A percentile compares a stretch with the other conserved stretches of the same genome.
Evolutionary conservation across 2,888 invertebrate genomes (phyloP).

Genomic region (Chrysolina haemoptera): DNA sequence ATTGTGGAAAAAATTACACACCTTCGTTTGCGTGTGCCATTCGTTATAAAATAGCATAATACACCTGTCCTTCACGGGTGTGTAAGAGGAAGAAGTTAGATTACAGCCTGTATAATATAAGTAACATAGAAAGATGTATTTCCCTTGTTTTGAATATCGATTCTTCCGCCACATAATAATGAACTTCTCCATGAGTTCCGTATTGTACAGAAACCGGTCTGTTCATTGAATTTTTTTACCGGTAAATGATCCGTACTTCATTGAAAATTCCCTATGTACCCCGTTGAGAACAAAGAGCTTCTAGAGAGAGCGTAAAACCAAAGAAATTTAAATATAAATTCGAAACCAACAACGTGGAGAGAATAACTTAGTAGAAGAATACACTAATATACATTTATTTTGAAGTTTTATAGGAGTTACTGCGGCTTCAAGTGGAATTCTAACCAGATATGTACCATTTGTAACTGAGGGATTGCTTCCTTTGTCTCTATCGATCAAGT

Average conservation of each 20-base stretch:
- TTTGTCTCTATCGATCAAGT: not conserved
- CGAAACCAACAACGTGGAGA: slow-evolving; percentile 25
- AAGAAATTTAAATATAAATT: slow-evolving; percentile 29
- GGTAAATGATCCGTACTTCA: slow-evolving; percentile 20
- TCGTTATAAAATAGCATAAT: no score
- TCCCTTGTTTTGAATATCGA: not conserved
- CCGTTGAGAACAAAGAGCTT: slow-evolving; percentile 22
- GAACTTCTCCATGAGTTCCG: not conserved
- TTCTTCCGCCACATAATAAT: not conserved
- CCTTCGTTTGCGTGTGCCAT: no score
- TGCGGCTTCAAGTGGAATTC: slow-evolving; percentile 2
- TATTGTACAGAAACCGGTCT: not conserved
- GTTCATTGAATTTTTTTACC: slow-evolving; percentile 10
- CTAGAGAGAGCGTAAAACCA: slow-evolving; percentile 27
- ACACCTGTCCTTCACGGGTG: no score
- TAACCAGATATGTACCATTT: slow-evolving; percentile 7
- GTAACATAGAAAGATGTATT: not conserved
- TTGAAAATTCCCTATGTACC: slow-evolving; percentile 19
- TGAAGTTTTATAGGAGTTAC: slow-evolving; percentile 9
- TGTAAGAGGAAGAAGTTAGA: no score
- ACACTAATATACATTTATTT: slow-evolving; percentile 23
- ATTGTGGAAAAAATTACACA: no score
- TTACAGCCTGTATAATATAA: no score
- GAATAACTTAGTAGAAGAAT: slow-evolving; percentile 22
- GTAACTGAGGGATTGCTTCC: not conserved